Evolutionary conservation across 2,113 vertebrate species (phyloP), one percentile per base, ranked within the genome.

Genomic region (Onychorhynchus coronatus): DNA sequence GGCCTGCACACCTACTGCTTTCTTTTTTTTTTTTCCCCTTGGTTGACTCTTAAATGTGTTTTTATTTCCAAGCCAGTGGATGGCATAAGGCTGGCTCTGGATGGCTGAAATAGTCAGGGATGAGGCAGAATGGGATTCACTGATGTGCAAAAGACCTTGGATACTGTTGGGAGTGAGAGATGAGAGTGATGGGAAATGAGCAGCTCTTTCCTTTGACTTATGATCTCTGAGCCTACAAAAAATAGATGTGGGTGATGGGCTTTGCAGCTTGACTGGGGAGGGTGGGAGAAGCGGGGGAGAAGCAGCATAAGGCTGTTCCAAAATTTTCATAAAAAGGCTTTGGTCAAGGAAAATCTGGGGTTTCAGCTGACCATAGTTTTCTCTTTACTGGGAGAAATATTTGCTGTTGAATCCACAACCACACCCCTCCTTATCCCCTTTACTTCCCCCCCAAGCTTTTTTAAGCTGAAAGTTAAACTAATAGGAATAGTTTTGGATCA

Each of bases 11-110:
- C 73, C 83, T 82, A 63, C 61, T 81, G 47, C 24, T 3, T 49
- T 24, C 58, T 56, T 46, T 31, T 30, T 37, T 17, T 63, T 50
- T 47, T n/a, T 28, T 15, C 2, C 28, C 72, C 77, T 85, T 93
- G 35, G 52, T 91, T 94, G 86, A 83, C 14, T 91, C 75, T 83
- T 81, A 61, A 67, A 58, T 47, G 68, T 66, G 55, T 49, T 94
- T 96, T 95, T 85, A 75, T 89, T 95, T 95, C 74, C 46, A 79
- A 93, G 75, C 17, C 85, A 88, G 88, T 61, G 95, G 65, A 88
- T 88, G 56, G 83, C 86, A 94, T 74, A 90, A 80, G 58, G 56
- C 58, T 81, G 76, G 31, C 31, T 91, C 55, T 85, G 72, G 47
- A 70, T 92, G 70, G 41, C 11, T 5, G 5, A 76, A 89, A 91